Evolutionary conservation across 2,888 invertebrate genomes (phyloP), one percentile per base, ranked within the genome.

Genomic region (Dolichopus griseipennis): DNA sequence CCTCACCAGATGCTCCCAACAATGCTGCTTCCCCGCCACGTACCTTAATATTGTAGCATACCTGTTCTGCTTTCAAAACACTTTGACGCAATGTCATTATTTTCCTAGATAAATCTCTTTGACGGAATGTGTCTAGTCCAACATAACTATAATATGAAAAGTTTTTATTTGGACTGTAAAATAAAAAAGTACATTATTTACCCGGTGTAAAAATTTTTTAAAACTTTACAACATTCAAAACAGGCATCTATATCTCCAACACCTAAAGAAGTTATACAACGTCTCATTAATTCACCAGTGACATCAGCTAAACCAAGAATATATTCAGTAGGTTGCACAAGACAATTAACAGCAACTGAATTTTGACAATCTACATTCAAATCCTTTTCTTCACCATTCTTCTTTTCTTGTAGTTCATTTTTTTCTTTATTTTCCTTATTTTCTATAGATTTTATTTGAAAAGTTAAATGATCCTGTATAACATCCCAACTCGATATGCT

Each of bases 231-330:
- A 1, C 87, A 86, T 68, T 86, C 83, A 75, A 87, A 87, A 77
- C 93, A 92, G 65, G 87, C 87, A 3, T 86, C 85, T 18, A 88
- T 85, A 72, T 93, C 89, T 0, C 93, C 93, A 70, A 86, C 85
- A 0, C 91, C 88, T 68, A 95, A 84, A 73, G 90, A 89, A 76
- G 91, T 92, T 9, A 96, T 92, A 67, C 93, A 92, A 73, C 89
- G 87, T 66, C 95, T 84, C 95, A 96, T 96, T 64, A 95, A 78
- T 79, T 96, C 96, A 0, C 95, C 95, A 0, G 93, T 93, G 37
- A 95, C 83, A 81, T 96, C 95, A 0, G 90, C 90, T 52, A 95
- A 79, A 0, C 95, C 95, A 62, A 95, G 81, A 76, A 95, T 83
- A 66, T 85, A 87, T 72, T 87, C 87, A 21, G 77, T 76, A 5